Evolutionary conservation across 1,140 invertebrate genomes (phyloP).

Genomic region (Phenacoccus solenopsis): DNA sequence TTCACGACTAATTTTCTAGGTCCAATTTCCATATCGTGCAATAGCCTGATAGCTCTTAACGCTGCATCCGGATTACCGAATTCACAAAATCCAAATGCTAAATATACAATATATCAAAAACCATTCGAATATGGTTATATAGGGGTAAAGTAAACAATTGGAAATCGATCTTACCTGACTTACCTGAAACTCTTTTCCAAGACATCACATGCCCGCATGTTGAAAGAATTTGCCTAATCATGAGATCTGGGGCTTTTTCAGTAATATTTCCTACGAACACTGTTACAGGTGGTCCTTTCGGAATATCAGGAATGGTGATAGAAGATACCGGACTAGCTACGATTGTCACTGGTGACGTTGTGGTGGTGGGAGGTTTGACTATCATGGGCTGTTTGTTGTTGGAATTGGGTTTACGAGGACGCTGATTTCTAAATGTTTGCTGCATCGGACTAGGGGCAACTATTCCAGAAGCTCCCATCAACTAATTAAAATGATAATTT

Average conservation of each 20-base stretch:
- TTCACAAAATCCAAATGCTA: slow-evolving; percentile 97
- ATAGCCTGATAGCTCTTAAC: slow-evolving; percentile 77
- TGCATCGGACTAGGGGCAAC: slow-evolving; percentile 18
- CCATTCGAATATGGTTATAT: background rate
- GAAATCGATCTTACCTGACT: slow-evolving; percentile 24
- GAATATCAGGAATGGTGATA: slow-evolving; percentile 26
- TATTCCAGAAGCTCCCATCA: slow-evolving; percentile 29
- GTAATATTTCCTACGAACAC: slow-evolving; percentile 98
- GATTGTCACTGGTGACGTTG: background rate
- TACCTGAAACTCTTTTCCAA: slow-evolving; percentile 92
- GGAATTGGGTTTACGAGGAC: slow-evolving; percentile 19
- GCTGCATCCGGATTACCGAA: slow-evolving; percentile 89
- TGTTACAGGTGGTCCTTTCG: slow-evolving; percentile 76
- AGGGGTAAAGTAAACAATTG: background rate
- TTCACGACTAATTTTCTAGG: slow-evolving; percentile 90
- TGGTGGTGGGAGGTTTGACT: background rate
- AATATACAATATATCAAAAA: slow-evolving; percentile 20
- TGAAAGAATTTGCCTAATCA: slow-evolving; percentile 83
- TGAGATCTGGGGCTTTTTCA: slow-evolving; percentile 83
- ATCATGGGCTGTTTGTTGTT: background rate
- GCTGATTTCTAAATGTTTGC: slow-evolving; percentile 4
- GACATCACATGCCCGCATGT: slow-evolving; percentile 84
- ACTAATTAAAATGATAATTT: slow-evolving; percentile 20
- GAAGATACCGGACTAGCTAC: slow-evolving; percentile 19
- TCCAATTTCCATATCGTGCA: slow-evolving; percentile 88